Percentiles rank a stretch among this genome's conserved stretches.
Evolutionary conservation across 2,888 invertebrate genomes (phyloP).

Genomic region (Parnassius orleans): DNA sequence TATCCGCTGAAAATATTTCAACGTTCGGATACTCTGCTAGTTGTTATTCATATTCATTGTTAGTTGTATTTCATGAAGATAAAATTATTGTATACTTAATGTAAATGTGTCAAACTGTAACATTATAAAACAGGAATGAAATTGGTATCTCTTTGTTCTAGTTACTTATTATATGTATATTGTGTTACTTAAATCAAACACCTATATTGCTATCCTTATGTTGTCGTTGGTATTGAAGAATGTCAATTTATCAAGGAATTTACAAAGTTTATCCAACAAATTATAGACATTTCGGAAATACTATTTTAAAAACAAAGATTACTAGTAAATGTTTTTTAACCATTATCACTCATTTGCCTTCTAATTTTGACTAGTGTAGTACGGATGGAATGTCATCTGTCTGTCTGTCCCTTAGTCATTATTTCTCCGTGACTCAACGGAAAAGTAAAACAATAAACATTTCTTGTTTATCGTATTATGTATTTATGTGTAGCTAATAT

Average conservation of each 20-base stretch:
- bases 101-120: neutral
- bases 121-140: neutral
- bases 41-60: too few relatives aligned
- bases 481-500: neutral
- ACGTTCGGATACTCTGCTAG: constrained; percentile 9
- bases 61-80: too few relatives aligned
- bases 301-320: too few relatives aligned
- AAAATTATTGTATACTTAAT: neutral
- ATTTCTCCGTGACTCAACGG: constrained; percentile 11
- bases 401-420: constrained; percentile 21
- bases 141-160: constrained; percentile 14
- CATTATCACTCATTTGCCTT: too few relatives aligned
- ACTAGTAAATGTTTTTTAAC: too few relatives aligned
- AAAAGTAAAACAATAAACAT: constrained; percentile 10
- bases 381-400: neutral
- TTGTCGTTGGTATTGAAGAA: neutral
- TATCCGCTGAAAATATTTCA: constrained; percentile 14
- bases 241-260: constrained; percentile 1
- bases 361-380: too few relatives aligned
- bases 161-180: constrained; percentile 5
- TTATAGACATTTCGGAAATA: constrained; percentile 2
- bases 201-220: constrained; percentile 6
- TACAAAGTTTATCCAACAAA: constrained; percentile 1
- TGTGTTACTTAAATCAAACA: constrained; percentile 2
- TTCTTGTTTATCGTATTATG: neutral